Base-by-base conservation (phyloP, 2,797 vertebrate genomes). In the Oryzias sinensis region DNA sequence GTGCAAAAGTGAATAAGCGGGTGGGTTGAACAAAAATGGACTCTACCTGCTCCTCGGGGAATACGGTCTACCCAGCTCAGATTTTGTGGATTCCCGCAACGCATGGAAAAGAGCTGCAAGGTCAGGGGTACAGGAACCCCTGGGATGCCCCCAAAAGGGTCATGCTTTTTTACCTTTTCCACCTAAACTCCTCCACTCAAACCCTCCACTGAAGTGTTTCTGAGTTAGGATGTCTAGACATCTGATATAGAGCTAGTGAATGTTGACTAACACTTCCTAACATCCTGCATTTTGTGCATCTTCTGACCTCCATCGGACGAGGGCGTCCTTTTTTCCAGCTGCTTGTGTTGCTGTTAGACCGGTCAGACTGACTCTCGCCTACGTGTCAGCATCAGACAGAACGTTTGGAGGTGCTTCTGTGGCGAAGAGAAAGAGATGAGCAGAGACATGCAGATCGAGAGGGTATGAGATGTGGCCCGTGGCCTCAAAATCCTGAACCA, bases 401-500 rank as follows among this genome's bases (percentile, higher is more conserved):
- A 51, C 3, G 50, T 62, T n/a, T 53, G 33, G 43, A 58, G 29
- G 57, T 49, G 48, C 47, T 62, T 71, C 49, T 72, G 20, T 33
- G 44, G 48, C 7, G 27, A 17, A 49, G 20, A 25, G 44, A 60
- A 68, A 49, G 41, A 63, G 62, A 44, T 51, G 51, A 73, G 70
- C 20, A 9, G 37, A 56, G 40, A 52, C 56, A 27, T 73, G 14
- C 60, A 53, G 74, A 61, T 66, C 64, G 58, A 5, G 0, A 14
- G 46, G 18, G 68, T 11, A 37, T n/a, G 54, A 69, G 66, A n/a
- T 65, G 49, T 63, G 62, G 45, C 56, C 62, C n/a, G 46, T 46
- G 56, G 59, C 49, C 57, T 49, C 53, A 53, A 58, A 69, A 45
- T 70, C 50, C 41, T 8, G 3, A 43, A 51, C 59, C 5, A 43